phyloP scores from a whole-genome alignment of 2,113 vertebrate genomes.

The Halichoeres trimaculatus region DNA sequence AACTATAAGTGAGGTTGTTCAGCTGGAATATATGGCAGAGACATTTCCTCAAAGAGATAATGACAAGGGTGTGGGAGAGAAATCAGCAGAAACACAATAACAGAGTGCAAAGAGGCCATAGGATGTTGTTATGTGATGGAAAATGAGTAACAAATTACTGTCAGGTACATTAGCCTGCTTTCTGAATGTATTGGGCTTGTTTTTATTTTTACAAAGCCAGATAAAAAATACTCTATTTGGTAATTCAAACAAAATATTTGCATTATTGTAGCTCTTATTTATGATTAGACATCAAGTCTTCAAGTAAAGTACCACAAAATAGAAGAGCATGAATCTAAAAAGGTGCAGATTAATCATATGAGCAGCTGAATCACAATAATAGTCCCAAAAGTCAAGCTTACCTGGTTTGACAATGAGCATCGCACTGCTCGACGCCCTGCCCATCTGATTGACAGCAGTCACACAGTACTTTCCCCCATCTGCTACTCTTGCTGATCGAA shows the following conservation, averaged over 20 bases:
- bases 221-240: background rate
- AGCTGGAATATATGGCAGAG: constrained; percentile 74
- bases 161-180: background rate
- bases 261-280: background rate
- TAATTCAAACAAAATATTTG: background rate
- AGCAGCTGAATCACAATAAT: too few relatives aligned
- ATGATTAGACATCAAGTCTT: background rate
- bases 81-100: constrained; percentile 48
- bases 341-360: too few relatives aligned
- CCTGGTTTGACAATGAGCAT: constrained; percentile 89
- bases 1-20: constrained; percentile 79
- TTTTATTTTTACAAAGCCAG: background rate
- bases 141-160: background rate
- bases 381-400: constrained; percentile 55
- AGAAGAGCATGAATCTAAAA: background rate
- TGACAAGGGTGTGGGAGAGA: constrained; percentile 40
- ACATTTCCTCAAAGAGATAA: constrained; percentile 60
- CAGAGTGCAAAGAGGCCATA: constrained; percentile 22
- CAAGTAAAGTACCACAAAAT: background rate
- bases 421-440: constrained; percentile 87
- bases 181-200: background rate
- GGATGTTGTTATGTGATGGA: background rate
- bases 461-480: constrained; percentile 91
- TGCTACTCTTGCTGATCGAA: constrained; percentile 83
- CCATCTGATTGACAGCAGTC: constrained; percentile 91